Evolutionary conservation across 2,113 vertebrate species (phyloP), one percentile per base, ranked within the genome.

Genomic region (Brachypodius melanocephalos): DNA sequence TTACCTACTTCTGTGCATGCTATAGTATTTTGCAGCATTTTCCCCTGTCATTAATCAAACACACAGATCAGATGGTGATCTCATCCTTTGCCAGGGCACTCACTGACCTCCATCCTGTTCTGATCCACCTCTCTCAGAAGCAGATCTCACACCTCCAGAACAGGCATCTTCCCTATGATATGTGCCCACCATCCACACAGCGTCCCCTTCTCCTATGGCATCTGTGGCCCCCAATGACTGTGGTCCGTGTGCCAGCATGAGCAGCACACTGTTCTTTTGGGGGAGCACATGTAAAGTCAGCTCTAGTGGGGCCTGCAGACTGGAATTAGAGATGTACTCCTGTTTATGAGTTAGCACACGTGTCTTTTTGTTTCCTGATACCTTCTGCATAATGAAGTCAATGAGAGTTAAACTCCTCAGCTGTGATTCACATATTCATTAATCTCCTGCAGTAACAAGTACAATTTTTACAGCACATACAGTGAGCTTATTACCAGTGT

Each of bases 361-460:
- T 88, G 89, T 82, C 93, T 95, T 96, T 96, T 96, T 96, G 94
- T 96, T 95, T 88, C 88, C 90, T 65, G 90, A 69, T 95, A 97
- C 95, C 95, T 96, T 95, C 93, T 82, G 94, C 89, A 97, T 95
- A 95, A 95, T 85, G 78, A 96, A 97, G 95, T 97, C 94, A 97
- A 95, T 54, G 94, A 77, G 91, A 95, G 93, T 95, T 96, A 91
- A 96, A 94, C 85, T 80, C 91, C 92, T 97, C 95, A 96, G 96
- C 91, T 96, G 94, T 80, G 89, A 96, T 94, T 96, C 96, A 96
- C 95, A 93, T 94, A 95, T 95, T 96, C 96, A 97, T 96, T 97
- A 96, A 95, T 96, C 95, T 59, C 67, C 82, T 88, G 72, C 90
- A 77, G 88, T 94, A 94, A 91, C 93, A 95, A 94, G 93, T 77